Conservation (phyloP, 2,797 vertebrate species). For the Pipistrellus kuhlii region DNA sequence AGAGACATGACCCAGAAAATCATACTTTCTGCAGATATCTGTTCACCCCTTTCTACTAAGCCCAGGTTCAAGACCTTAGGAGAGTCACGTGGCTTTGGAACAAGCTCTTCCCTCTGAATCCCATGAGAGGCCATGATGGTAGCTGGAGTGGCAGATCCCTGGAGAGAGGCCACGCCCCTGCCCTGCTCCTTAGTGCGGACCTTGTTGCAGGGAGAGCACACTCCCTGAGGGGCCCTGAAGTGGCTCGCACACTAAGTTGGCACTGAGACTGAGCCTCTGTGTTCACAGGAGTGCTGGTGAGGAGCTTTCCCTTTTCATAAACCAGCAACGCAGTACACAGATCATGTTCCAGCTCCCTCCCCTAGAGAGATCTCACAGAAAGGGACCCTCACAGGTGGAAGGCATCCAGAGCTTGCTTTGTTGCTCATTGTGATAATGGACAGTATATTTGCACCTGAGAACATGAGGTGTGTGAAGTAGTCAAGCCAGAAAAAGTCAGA, state of each 20-base stretch:
- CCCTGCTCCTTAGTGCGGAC: not conserved
- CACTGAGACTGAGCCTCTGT: not conserved
- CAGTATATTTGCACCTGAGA: not conserved
- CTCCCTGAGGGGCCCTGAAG: not conserved
- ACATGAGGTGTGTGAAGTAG: not conserved
- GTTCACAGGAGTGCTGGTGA: not conserved
- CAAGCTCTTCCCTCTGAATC: not conserved
- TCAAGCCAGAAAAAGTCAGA: not conserved
- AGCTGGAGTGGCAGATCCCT: not conserved
- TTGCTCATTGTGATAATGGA: not conserved
- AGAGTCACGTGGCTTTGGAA: not conserved
- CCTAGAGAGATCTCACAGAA: not conserved
- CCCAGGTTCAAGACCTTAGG: not conserved
- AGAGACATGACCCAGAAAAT: not conserved
- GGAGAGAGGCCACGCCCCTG: not conserved
- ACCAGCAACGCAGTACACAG: not conserved
- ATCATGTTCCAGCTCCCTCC: not conserved
- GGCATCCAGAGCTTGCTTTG: not conserved
- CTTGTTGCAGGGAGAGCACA: not conserved
- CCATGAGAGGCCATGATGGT: not conserved
- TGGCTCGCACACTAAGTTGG: not conserved
- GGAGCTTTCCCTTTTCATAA: not conserved
- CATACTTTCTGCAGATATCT: not conserved
- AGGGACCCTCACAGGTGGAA: not conserved
- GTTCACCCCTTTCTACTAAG: not conserved